Base-by-base conservation (phyloP, 2,797 vertebrate species). In the Takifugu ocellatus region DNA sequence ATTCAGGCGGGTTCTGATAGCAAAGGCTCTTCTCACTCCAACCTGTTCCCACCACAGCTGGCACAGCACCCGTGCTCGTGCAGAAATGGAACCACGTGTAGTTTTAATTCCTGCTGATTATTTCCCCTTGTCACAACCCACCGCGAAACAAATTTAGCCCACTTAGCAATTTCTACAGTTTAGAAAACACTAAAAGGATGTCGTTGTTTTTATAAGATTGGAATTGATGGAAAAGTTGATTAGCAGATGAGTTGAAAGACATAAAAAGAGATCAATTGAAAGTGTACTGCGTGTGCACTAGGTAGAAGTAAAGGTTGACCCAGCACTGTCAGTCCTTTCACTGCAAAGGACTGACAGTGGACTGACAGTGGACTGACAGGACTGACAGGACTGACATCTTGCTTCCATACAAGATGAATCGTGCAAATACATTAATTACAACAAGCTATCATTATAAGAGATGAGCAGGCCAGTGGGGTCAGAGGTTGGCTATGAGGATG, bases 151-250 rank as follows among this genome's bases (percentile, higher is more conserved):
- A 74, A 84, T 85, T 62, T 61, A 67, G 51, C 29, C 75, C 70
- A 59, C 51, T 80, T 81, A 58, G 65, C 74, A 78, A 78, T 81
- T 68, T 75, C 73, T 76, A 72, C 78, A 68, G 72, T 77, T 83
- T 81, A 78, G 63, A 79, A 85, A 87, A 82, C 74, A 83, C 75
- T 70, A 78, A 78, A 80, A 72, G 81, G 54, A 75, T 59, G 54
- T 50, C 52, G 29, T 65, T 53, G 68, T 57, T 74, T 3, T 3
- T 53, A 61, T 46, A 68, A 70, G 65, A 69, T 15, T 25, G n/a
- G 52, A 68, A 66, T 82, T 67, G 81, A 62, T 43, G 54, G 57
- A 78, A 67, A 63, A 58, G 47, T 62, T 44, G 27, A 61, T 11
- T 25, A 25, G 24, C 9, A 14, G 24, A 24, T 12, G 24, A 14